phyloP scores from a whole-genome alignment of 2,113 vertebrate species.

The Equus quagga region DNA sequence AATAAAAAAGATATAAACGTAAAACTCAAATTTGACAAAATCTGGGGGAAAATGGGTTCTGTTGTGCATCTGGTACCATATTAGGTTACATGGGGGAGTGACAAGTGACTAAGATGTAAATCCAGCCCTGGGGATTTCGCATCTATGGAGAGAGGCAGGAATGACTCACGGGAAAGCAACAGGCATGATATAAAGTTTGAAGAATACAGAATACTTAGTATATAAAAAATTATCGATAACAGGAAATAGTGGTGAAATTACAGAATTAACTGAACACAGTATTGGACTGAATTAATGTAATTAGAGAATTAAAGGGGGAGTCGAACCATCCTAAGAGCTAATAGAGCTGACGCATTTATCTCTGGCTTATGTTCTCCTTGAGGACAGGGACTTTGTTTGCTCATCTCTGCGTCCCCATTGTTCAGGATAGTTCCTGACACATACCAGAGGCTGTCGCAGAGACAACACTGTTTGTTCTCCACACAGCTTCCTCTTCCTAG shows the following conservation, averaged over 20 bases:
- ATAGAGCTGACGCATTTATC: not conserved
- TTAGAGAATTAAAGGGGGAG: not conserved
- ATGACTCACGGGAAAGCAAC: not conserved
- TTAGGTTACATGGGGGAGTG: not conserved
- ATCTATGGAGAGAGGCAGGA: no score
- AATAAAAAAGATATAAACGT: not conserved
- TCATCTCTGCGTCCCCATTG: not conserved
- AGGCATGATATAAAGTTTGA: not conserved
- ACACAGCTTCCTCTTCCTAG: not conserved
- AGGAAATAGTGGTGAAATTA: not conserved
- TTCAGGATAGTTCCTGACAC: not conserved
- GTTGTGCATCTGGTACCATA: not conserved
- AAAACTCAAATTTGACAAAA: not conserved
- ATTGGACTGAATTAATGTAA: not conserved
- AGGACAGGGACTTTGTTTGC: not conserved
- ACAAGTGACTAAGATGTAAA: not conserved
- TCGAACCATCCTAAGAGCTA: not conserved
- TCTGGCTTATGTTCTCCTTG: not conserved
- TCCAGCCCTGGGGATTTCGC: not conserved
- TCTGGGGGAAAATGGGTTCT: accelerated
- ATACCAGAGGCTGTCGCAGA: not conserved
- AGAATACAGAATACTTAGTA: not conserved
- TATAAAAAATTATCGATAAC: not conserved
- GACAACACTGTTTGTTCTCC: not conserved
- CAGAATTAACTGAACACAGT: not conserved